Percentiles rank a stretch among this genome's conserved stretches.
Conservation (phyloP, 2,113 vertebrate genomes). For the Amblyopsis rosae region DNA sequence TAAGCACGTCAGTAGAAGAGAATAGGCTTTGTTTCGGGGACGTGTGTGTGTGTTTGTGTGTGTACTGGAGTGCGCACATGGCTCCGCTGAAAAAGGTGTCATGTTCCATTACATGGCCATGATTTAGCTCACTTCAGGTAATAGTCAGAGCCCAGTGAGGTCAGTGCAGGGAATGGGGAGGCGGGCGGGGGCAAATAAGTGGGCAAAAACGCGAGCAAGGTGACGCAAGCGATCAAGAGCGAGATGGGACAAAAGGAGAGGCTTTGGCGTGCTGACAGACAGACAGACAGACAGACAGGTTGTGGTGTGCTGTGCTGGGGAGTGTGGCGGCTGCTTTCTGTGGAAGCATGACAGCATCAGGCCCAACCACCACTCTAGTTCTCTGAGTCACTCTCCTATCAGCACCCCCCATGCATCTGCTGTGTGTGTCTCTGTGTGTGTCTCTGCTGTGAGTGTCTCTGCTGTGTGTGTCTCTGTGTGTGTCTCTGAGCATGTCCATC, state of each 20-base stretch:
- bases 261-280: constrained; percentile 39
- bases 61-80: constrained; percentile 27
- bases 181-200: constrained; percentile 2
- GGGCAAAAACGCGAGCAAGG: background rate
- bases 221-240: background rate
- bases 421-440: background rate
- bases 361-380: constrained; percentile 49
- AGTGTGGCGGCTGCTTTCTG: constrained; percentile 38
- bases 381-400: constrained; percentile 53
- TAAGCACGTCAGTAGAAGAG: constrained; percentile 53
- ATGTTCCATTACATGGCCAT: constrained; percentile 71
- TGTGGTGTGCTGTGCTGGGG: constrained; percentile 13
- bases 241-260: constrained; percentile 20
- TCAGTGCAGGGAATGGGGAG: constrained; percentile 55
- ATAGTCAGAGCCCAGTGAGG: constrained; percentile 62
- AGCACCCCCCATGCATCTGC: constrained; percentile 31
- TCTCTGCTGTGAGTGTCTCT: no score
- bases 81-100: constrained; percentile 46
- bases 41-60: constrained; percentile 8
- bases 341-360: constrained; percentile 49
- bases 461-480: constrained; percentile 41
- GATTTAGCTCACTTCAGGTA: constrained; percentile 72
- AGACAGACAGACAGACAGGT: constrained; percentile 25
- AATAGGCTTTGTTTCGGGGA: background rate
- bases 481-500: no score